phyloP scores from a whole-genome alignment of 2,888 invertebrate genomes.

The Deilephila elpenor region DNA sequence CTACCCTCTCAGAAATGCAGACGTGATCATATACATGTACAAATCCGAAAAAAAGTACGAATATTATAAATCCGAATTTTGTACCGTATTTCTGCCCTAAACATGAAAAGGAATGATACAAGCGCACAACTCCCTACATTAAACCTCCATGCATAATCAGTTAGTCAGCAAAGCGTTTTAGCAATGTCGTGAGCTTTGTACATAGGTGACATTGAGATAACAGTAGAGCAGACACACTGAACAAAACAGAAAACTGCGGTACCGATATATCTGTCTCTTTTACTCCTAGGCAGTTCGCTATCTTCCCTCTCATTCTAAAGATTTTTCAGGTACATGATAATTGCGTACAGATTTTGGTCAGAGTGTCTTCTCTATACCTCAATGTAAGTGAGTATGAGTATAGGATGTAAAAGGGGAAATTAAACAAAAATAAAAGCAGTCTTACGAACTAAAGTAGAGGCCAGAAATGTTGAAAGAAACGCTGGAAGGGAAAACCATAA shows the following conservation, averaged over 20 bases:
- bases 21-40: too few relatives aligned
- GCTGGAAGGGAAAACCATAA: conserved; percentile 72
- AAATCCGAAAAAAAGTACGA: neutral
- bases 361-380: too few relatives aligned
- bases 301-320: too few relatives aligned
- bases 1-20: too few relatives aligned
- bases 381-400: conserved; percentile 44
- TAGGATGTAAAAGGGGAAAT: conserved; percentile 49
- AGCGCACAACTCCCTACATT: neutral
- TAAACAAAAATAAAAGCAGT: conserved; percentile 66
- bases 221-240: too few relatives aligned
- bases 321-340: too few relatives aligned
- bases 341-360: too few relatives aligned
- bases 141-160: conserved; percentile 12
- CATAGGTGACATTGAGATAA: neutral
- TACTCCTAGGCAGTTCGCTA: too few relatives aligned
- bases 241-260: too few relatives aligned
- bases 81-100: neutral
- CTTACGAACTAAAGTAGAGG: conserved; percentile 84
- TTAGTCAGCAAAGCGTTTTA: conserved; percentile 30
- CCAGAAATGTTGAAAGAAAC: conserved; percentile 84
- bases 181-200: conserved; percentile 29
- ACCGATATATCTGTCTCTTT: too few relatives aligned
- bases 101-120: neutral
- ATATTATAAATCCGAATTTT: neutral